These are phyloP conservation scores for Argentina silus DNA, from an alignment of 2,797 vertebrate species.

Conservation along the genomic window DNA sequence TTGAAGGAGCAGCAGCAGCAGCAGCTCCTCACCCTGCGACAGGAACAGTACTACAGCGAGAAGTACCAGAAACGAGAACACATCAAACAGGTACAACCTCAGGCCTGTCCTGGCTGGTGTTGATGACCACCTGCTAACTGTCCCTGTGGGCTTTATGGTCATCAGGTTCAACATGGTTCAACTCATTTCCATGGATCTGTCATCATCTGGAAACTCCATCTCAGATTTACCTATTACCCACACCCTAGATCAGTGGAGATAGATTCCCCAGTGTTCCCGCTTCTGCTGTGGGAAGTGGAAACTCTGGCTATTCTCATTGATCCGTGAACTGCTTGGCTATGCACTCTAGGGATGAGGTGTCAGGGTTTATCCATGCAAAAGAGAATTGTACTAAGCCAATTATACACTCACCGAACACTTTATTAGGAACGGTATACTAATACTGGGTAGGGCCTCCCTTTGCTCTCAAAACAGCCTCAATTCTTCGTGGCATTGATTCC, in stretches of 20 bases:
- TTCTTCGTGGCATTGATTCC: no score
- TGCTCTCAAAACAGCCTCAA: no score
- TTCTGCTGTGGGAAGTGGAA: background rate
- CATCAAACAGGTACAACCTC: conserved; percentile 87
- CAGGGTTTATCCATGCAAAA: background rate
- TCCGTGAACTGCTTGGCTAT: background rate
- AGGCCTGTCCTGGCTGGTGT: background rate
- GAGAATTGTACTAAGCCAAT: background rate
- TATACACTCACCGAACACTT: no score
- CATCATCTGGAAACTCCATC: no score
- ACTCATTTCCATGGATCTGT: background rate
- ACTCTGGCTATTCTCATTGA: background rate
- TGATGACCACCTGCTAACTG: background rate
- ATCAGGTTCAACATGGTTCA: background rate
- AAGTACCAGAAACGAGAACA: conserved; percentile 97
- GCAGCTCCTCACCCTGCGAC: conserved; percentile 91
- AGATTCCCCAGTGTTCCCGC: background rate
- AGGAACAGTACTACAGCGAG: conserved; percentile 98
- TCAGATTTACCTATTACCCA: background rate
- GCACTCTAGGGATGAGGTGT: background rate
- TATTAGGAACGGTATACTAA: no score
- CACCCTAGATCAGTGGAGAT: background rate
- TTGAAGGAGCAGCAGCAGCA: conserved; percentile 95
- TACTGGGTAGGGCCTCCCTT: no score
- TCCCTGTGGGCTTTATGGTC: background rate